Conservation (phyloP, 2,888 invertebrate species). For the Rhopalosiphum nymphaeae region DNA sequence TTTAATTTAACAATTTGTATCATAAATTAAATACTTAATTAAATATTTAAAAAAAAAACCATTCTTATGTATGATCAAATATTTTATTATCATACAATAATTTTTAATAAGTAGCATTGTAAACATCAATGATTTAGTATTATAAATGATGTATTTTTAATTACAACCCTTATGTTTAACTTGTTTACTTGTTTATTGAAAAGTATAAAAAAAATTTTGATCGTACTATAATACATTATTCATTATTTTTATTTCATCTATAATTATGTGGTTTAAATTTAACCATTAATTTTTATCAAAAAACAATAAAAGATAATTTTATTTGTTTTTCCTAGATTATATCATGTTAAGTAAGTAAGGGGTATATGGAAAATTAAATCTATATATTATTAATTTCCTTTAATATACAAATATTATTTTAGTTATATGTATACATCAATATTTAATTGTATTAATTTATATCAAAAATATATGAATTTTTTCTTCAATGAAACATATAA, state of each 20-base stretch:
- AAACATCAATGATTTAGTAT: slow-evolving; percentile 12
- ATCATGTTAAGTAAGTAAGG: neutral
- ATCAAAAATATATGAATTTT: neutral
- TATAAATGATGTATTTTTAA: neutral
- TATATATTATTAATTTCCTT: neutral
- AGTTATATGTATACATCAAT: neutral
- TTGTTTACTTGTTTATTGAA: neutral
- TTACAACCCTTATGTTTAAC: neutral
- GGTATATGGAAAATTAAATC: neutral
- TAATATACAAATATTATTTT: neutral
- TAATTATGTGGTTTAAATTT: neutral
- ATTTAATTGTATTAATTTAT: neutral
- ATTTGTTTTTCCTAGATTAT: neutral
- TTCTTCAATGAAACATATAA: neutral
- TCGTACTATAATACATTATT: neutral
- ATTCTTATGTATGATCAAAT: neutral
- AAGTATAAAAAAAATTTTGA: slow-evolving; percentile 13
- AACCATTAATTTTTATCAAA: neutral
- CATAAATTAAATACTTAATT: neutral
- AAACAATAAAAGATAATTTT: neutral
- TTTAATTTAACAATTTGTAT: neutral
- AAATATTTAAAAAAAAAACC: neutral
- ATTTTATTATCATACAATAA: slow-evolving; percentile 30
- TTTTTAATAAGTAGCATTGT: neutral
- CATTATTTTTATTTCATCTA: neutral